Evolutionary conservation across 2,113 vertebrate genomes (phyloP), one percentile per base, ranked within the genome.

Genomic region (Paralichthys olivaceus): DNA sequence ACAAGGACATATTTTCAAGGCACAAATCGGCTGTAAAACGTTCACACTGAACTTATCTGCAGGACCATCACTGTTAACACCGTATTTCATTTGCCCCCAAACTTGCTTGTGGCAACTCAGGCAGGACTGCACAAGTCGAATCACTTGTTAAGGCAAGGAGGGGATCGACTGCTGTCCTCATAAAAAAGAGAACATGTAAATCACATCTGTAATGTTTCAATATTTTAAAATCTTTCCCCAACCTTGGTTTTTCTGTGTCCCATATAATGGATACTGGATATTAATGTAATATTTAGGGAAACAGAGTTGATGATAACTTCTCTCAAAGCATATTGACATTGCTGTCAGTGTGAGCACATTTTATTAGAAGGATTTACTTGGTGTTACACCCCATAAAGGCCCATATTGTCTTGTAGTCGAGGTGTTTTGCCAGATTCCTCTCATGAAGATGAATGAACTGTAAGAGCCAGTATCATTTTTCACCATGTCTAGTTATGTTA

Each of bases 371-470:
- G 62, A 53, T 55, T 55, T 17, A 61, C 32, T 29, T 54, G 54
- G 19, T 57, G 26, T 43, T 54, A 49, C 29, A 64, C 3, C 34
- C 51, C 19, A 26, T 58, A 57, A 58, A 80, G 53, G 11, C 23
- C 43, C 58, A 64, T 20, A 43, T 40, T 69, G 65, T 53, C 1
- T 51, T 37, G 60, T 22, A 53, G 49, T n/a, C 9, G 49, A 49
- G 68, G 55, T 59, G 23, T 19, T 22, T 20, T 37, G 76, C 77
- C 83, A 88, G 75, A 80, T 76, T 73, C 68, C 77, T 74, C 73
- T 72, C 80, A 85, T 59, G 43, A 75, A 73, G 69, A 83, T 74
- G 55, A 82, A 77, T 83, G 72, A 69, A 69, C 56, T 75, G 37
- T 69, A 66, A 69, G 57, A 58, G 15, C 20, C 47, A 64, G 62